Conservation (phyloP, 2,888 invertebrate genomes). For the Spilarctia lutea region DNA sequence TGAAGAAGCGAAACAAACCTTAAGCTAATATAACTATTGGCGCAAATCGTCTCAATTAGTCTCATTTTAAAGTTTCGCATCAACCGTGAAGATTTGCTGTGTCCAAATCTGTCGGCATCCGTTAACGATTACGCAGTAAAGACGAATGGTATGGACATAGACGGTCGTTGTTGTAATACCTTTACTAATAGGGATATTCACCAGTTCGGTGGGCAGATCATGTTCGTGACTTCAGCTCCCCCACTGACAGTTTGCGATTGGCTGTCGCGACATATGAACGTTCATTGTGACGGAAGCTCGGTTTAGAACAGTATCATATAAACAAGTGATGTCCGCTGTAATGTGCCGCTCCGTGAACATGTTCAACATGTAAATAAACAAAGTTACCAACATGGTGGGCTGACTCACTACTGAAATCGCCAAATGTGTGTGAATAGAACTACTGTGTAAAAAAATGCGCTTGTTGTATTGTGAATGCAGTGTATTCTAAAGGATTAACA, state of each 20-base stretch:
- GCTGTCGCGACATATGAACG: constrained; percentile 70
- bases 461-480: constrained; percentile 33
- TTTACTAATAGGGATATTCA: constrained; percentile 74
- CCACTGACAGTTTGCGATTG: constrained; percentile 72
- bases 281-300: constrained; percentile 45
- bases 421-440: constrained; percentile 37
- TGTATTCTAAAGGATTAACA: constrained; percentile 36
- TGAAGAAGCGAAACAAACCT: neutral
- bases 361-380: constrained; percentile 73
- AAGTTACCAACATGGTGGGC: constrained; percentile 54
- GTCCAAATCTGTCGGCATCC: constrained; percentile 60
- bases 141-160: constrained; percentile 64
- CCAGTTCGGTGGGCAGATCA: constrained; percentile 63
- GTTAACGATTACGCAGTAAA: constrained; percentile 69
- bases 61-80: constrained; percentile 33
- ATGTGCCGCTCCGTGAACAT: constrained; percentile 50
- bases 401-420: constrained; percentile 61
- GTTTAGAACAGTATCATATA: constrained; percentile 32
- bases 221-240: constrained; percentile 52
- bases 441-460: constrained; percentile 33
- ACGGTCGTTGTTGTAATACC: constrained; percentile 69
- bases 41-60: constrained; percentile 27
- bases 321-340: constrained; percentile 35
- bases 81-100: constrained; percentile 51
- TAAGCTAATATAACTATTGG: neutral